Evolutionary conservation across 2,888 invertebrate species (phyloP).

Genomic region (Brachylomia viminalis): DNA sequence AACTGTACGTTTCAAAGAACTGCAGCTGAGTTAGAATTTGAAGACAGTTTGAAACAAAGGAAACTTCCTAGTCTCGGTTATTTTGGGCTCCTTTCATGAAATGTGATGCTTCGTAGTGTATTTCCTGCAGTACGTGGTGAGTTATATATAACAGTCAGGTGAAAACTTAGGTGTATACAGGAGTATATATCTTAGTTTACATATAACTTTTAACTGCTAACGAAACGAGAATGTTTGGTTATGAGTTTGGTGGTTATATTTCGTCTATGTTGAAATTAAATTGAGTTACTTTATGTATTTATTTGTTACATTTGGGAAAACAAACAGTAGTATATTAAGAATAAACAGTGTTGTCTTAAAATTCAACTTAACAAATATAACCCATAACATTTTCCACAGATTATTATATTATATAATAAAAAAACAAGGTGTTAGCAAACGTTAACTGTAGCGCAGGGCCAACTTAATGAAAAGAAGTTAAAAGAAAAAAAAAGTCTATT

Average conservation of each 20-base stretch:
- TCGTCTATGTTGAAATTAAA: no score
- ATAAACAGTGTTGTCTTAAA: no score
- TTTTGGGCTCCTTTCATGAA: slow-evolving; percentile 24
- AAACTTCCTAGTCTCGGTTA: slow-evolving; percentile 4
- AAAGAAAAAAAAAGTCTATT: no score
- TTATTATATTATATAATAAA: no score
- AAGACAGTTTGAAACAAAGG: slow-evolving; percentile 17
- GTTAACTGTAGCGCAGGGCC: no score
- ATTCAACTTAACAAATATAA: no score
- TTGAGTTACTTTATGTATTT: no score
- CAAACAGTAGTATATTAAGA: no score
- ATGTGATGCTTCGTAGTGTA: not conserved
- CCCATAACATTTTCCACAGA: no score
- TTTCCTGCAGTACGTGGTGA: not conserved
- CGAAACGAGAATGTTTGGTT: not conserved
- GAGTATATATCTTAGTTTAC: not conserved
- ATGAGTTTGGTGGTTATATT: not conserved
- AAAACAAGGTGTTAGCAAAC: no score
- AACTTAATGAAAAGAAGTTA: no score
- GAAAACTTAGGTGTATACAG: slow-evolving; percentile 6
- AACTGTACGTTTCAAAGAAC: slow-evolving; percentile 18
- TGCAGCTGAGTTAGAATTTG: slow-evolving; percentile 25
- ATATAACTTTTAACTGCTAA: not conserved
- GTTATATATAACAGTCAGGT: not conserved
- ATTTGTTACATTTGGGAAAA: no score